A percentile compares a stretch with the other conserved stretches of the same genome.
Conservation (phyloP, 2,888 invertebrate genomes). For the Gibbula magus region DNA sequence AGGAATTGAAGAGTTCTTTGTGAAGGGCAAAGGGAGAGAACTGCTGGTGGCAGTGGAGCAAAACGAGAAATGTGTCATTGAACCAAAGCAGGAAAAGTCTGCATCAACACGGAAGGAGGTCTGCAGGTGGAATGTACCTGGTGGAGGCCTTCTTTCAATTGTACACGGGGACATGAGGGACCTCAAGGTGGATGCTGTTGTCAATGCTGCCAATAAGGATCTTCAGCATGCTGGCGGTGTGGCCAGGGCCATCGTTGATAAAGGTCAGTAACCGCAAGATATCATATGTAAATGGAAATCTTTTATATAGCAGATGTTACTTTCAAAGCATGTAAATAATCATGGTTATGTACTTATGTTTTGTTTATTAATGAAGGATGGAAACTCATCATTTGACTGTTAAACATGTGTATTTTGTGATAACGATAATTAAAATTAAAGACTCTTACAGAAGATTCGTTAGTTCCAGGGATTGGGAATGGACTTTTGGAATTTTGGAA, state of each 20-base stretch:
- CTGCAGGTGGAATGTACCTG: neutral
- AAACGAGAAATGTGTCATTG: slow-evolving; percentile 2
- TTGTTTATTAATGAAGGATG: too few species aligned
- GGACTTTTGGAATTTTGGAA: too few species aligned
- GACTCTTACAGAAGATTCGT: too few species aligned
- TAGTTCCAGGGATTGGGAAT: too few species aligned
- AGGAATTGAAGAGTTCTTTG: neutral
- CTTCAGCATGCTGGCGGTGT: slow-evolving; percentile 59
- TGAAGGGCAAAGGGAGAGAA: neutral
- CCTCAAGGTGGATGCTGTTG: slow-evolving; percentile 53
- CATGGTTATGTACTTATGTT: too few species aligned
- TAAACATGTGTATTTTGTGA: too few species aligned
- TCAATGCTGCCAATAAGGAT: slow-evolving; percentile 59
- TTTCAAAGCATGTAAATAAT: too few species aligned
- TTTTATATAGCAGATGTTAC: too few species aligned
- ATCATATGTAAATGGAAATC: too few species aligned
- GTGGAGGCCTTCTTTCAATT: neutral
- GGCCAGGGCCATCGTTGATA: slow-evolving; percentile 51
- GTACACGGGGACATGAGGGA: slow-evolving; percentile 49
- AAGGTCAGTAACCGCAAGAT: slow-evolving; percentile 51
- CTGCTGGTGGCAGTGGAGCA: neutral
- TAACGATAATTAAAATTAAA: too few species aligned
- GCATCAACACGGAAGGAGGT: neutral
- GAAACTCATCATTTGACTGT: too few species aligned
- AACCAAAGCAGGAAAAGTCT: neutral